Evolutionary conservation across 2,888 invertebrate species (phyloP).

Genomic region (Nymphalis urticae): DNA sequence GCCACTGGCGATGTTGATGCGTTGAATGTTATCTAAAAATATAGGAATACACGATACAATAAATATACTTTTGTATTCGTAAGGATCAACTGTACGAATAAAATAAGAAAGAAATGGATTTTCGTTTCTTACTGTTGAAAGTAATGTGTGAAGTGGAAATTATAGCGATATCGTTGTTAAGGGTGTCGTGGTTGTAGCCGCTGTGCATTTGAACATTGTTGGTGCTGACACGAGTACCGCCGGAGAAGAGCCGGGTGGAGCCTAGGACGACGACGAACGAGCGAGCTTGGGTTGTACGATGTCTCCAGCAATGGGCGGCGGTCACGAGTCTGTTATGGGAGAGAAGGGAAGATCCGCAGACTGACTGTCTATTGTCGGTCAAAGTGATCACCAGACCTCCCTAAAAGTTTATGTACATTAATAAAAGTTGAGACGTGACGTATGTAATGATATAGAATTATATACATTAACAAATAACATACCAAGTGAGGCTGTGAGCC

Average conservation of each 20-base stretch:
- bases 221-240: slow-evolving; percentile 43
- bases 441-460: no score
- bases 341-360: slow-evolving; percentile 50
- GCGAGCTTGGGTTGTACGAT: slow-evolving; percentile 44
- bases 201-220: slow-evolving; percentile 44
- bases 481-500: slow-evolving; percentile 46
- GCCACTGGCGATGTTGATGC: slow-evolving; percentile 51
- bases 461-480: no score
- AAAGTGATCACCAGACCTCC: slow-evolving; percentile 47
- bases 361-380: slow-evolving; percentile 42
- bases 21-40: slow-evolving; percentile 50
- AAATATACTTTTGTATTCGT: no score
- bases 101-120: no score
- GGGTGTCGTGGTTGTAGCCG: slow-evolving; percentile 43
- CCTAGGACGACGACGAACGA: slow-evolving; percentile 46
- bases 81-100: no score
- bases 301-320: slow-evolving; percentile 52
- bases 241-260: slow-evolving; percentile 42
- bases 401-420: no score
- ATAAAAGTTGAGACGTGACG: no score
- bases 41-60: not conserved
- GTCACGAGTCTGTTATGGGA: slow-evolving; percentile 44
- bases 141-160: slow-evolving; percentile 39
- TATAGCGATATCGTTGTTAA: slow-evolving; percentile 49
- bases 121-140: slow-evolving; percentile 26